These are phyloP conservation scores for Onychostoma macrolepis DNA, from an alignment of 2,113 vertebrate genomes.

Conservation along the genomic window DNA sequence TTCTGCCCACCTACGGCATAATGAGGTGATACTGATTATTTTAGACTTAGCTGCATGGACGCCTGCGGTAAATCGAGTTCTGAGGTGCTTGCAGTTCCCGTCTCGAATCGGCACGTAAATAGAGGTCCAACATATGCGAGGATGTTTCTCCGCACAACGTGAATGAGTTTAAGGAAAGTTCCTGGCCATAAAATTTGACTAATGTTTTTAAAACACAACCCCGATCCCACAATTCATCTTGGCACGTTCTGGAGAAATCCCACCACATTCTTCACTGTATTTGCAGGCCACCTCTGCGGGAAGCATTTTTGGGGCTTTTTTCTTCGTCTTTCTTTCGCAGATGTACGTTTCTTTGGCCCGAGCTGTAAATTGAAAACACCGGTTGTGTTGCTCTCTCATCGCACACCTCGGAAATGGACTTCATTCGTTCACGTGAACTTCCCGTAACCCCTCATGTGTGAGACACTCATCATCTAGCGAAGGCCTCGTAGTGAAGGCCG, in stretches of 20 bases:
- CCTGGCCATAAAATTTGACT: slow-evolving; percentile 48
- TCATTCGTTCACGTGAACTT: slow-evolving; percentile 64
- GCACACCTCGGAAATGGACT: slow-evolving; percentile 62
- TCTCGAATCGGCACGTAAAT: slow-evolving; percentile 47
- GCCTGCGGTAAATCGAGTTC: slow-evolving; percentile 52
- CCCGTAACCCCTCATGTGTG: slow-evolving; percentile 60
- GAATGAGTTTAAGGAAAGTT: slow-evolving; percentile 41
- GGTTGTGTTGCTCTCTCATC: slow-evolving; percentile 58
- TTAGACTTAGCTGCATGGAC: slow-evolving; percentile 58
- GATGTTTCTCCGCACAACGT: slow-evolving; percentile 38
- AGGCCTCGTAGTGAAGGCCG: slow-evolving; percentile 59
- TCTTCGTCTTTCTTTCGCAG: slow-evolving; percentile 46
- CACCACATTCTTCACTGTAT: slow-evolving; percentile 55
- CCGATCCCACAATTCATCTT: slow-evolving; percentile 50
- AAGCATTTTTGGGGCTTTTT: slow-evolving; percentile 51
- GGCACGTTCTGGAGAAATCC: slow-evolving; percentile 52
- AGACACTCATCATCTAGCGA: slow-evolving; percentile 60
- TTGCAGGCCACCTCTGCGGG: slow-evolving; percentile 54
- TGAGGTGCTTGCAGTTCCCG: slow-evolving; percentile 36
- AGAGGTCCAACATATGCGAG: slow-evolving; percentile 36
- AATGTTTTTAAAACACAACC: slow-evolving; percentile 46
- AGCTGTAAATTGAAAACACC: slow-evolving; percentile 63
- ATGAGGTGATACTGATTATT: slow-evolving; percentile 60
- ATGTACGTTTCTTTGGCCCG: slow-evolving; percentile 49
- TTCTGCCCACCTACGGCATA: slow-evolving; percentile 58